phyloP scores from a whole-genome alignment of 2,888 invertebrate species.

The Melanchra persicariae region DNA sequence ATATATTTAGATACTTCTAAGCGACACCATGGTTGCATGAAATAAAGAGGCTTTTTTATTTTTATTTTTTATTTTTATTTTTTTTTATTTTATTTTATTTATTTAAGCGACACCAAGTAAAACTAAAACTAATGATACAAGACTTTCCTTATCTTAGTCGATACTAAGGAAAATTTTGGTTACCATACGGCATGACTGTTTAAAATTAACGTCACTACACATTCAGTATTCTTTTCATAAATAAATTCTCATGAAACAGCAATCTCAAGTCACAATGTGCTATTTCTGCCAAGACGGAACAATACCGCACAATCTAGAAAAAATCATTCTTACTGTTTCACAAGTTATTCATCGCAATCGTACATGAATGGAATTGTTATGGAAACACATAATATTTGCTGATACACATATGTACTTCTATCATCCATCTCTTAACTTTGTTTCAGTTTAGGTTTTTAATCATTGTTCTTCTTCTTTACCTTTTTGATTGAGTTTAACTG shows the following conservation, averaged over 20 bases:
- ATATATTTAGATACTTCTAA: too few species aligned
- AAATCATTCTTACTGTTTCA: constrained; percentile 8
- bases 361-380: not conserved
- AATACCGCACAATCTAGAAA: constrained; percentile 19
- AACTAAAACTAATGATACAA: too few species aligned
- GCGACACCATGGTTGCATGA: too few species aligned
- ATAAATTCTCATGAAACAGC: constrained; percentile 12
- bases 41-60: too few species aligned
- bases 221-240: constrained; percentile 25
- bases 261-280: constrained; percentile 1
- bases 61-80: too few species aligned
- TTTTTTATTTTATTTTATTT: too few species aligned
- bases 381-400: constrained; percentile 11
- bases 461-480: too few species aligned
- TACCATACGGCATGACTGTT: not conserved
- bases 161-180: not conserved
- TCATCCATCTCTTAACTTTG: not conserved
- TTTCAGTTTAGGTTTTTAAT: not conserved
- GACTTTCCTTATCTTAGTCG: not conserved
- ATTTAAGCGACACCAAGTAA: too few species aligned
- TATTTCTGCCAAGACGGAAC: not conserved
- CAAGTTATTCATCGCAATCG: constrained; percentile 11
- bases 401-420: not conserved
- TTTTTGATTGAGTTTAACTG: not conserved
- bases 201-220: not conserved